Evolutionary conservation across 2,797 vertebrate genomes (phyloP).

Genomic region (Sebastolobus alascanus): DNA sequence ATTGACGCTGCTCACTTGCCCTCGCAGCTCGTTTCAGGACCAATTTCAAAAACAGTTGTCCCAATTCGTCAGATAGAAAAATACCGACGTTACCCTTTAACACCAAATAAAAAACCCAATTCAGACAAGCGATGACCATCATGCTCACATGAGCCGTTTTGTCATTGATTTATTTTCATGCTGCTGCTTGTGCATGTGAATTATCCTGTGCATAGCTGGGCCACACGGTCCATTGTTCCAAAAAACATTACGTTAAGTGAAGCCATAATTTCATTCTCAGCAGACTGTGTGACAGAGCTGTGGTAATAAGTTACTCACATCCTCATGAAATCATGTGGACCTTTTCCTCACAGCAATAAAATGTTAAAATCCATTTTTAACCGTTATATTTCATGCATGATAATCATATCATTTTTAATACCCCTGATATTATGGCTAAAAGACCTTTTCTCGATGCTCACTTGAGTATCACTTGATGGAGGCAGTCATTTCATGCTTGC

Average conservation of each 20-base stretch:
- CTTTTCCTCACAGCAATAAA: not conserved
- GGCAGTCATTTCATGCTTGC: constrained; percentile 49
- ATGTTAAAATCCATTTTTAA: not conserved
- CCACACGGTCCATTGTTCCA: constrained; percentile 15
- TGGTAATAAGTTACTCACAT: not conserved
- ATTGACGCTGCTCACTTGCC: too few relatives aligned
- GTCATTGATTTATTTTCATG: constrained; percentile 17
- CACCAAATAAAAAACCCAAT: constrained; percentile 34
- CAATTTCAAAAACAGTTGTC: too few relatives aligned
- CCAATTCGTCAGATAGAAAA: too few relatives aligned
- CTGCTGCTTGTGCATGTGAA: constrained; percentile 34
- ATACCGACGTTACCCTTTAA: not conserved
- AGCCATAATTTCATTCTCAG: constrained; percentile 20
- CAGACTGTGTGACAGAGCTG: constrained; percentile 7
- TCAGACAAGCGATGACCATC: constrained; percentile 21
- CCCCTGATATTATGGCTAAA: not conserved
- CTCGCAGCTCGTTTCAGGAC: too few relatives aligned
- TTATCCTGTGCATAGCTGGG: not conserved
- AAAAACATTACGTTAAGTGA: constrained; percentile 4
- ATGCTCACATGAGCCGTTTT: constrained; percentile 19
- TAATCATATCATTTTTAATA: not conserved
- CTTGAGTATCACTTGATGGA: constrained; percentile 53
- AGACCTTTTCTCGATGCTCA: constrained; percentile 12
- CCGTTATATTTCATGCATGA: not conserved
- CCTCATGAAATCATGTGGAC: not conserved